phyloP scores from a whole-genome alignment of 2,888 invertebrate species.

The Sphaerophoria rueppellii region DNA sequence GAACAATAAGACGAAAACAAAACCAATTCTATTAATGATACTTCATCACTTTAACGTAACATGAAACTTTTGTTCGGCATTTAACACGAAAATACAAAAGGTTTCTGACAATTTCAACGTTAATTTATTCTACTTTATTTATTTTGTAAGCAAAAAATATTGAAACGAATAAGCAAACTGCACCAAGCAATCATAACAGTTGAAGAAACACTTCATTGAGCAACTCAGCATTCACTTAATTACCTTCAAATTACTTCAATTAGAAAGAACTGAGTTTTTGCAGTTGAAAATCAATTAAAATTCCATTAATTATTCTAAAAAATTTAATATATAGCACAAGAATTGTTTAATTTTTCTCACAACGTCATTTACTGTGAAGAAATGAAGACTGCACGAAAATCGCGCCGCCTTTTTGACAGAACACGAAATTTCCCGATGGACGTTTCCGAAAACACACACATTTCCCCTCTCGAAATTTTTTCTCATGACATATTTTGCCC shows the following conservation, averaged over 20 bases:
- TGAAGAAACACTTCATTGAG: too few relatives aligned
- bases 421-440: slow-evolving; percentile 41
- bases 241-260: too few relatives aligned
- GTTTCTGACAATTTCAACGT: neutral
- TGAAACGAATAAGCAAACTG: too few relatives aligned
- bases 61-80: neutral
- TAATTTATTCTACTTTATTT: too few relatives aligned
- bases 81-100: neutral
- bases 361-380: slow-evolving; percentile 27
- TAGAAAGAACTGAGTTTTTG: too few relatives aligned
- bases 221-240: too few relatives aligned
- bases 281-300: too few relatives aligned
- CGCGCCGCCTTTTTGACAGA: slow-evolving; percentile 70
- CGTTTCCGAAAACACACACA: slow-evolving; percentile 35
- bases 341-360: slow-evolving; percentile 25
- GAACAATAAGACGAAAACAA: neutral
- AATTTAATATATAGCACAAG: neutral
- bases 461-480: slow-evolving; percentile 44
- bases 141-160: too few relatives aligned
- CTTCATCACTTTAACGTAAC: neutral
- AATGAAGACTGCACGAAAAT: slow-evolving; percentile 48
- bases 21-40: neutral
- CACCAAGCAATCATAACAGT: too few relatives aligned
- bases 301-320: too few relatives aligned
- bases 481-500: slow-evolving; percentile 25